Base-by-base conservation (phyloP, 2,113 vertebrate genomes). In the Chionodraco myersi region DNA sequence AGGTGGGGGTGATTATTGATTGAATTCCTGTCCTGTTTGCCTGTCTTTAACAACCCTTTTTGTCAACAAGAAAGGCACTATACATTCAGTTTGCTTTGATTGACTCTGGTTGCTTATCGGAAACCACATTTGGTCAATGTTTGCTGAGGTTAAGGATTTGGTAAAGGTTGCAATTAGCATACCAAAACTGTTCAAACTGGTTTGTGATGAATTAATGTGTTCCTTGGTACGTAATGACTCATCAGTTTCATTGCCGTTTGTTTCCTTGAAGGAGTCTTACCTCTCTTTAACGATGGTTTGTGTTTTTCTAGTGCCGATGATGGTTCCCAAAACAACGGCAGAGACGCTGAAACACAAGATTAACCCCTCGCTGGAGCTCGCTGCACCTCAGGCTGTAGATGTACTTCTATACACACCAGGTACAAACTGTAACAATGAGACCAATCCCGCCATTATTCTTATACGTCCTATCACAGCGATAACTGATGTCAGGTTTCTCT, bases 331-430 rank as follows among this genome's bases (percentile, higher is more conserved):
- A 93, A 97, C 96, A 0, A 99, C 98, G 3, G 91, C 95, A 1
- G 98, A 99, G 78, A 97, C 96, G 0, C 92, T 99, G 72, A 99
- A 97, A 64, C 98, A 99, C 92, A 98, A 97, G 86, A 99, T 99
- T 34, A 99, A 97, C 82, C 98, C 98, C 2, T 99, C 96, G 0
- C 93, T 96, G 34, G 97, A 96, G 34, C 96, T 97, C 63, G 94
- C 95, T 0, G 81, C 90, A 34, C 96, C 97, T 5, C 96, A 94
- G 51, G 95, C 96, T 9, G 82, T 99, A 30, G 97, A 99, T 9
- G 95, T 96, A 15, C 92, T 99, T 79, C 88, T 99, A 0, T 99
- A 99, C 84, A 98, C 97, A 0, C 96, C 98, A 92, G 98, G 98
- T 99, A 89, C 65, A 41, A 16, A 62, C 48, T 44, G 21, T 58